Conservation (phyloP, 2,888 invertebrate genomes). For the Mesorhabditis belari region DNA sequence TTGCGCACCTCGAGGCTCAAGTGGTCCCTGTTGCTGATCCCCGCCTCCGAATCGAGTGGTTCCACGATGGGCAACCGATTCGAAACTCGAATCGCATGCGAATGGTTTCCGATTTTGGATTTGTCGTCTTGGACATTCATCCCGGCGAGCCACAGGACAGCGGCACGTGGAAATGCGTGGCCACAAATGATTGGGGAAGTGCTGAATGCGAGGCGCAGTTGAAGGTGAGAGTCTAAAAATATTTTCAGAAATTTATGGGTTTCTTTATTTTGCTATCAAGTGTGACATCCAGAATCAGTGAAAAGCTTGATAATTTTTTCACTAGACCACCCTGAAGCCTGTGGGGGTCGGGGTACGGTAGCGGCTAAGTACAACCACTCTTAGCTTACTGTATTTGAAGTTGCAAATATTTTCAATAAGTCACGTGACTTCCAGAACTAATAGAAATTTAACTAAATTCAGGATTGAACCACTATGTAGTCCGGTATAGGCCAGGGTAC, state of each 20-base stretch:
- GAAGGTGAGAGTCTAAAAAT: conserved; percentile 17
- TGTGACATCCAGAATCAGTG: no score
- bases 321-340: no score
- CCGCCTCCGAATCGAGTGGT: conserved; percentile 49
- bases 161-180: conserved; percentile 77
- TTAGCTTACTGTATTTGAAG: no score
- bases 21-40: conserved; percentile 90
- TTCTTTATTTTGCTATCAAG: no score
- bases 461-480: no score
- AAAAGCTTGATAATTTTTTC: no score
- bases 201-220: conserved; percentile 75
- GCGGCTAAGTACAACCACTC: no score
- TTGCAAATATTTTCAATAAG: background rate
- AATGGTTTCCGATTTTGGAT: conserved; percentile 76
- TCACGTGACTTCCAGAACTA: no score
- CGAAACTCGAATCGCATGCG: conserved; percentile 65
- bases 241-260: no score
- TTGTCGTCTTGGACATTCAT: conserved; percentile 79
- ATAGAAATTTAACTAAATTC: no score
- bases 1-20: conserved; percentile 89
- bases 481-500: no score
- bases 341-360: no score
- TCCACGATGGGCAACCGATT: conserved; percentile 77
- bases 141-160: conserved; percentile 85
- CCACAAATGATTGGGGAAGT: conserved; percentile 83